These are phyloP conservation scores for Nephrocerus scutellatus DNA, from an alignment of 2,888 invertebrate genomes.

Conservation along the genomic window DNA sequence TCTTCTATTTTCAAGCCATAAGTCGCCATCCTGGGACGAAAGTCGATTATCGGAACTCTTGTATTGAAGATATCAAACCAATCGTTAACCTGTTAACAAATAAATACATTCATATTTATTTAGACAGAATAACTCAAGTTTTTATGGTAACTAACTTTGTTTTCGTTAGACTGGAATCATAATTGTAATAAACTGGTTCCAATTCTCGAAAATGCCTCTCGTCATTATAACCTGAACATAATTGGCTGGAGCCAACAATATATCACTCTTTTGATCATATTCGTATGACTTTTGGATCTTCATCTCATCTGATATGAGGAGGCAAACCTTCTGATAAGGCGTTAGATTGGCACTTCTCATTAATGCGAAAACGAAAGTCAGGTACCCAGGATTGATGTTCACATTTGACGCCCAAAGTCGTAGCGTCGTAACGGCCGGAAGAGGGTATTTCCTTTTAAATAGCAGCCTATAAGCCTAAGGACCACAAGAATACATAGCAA, in stretches of 20 bases:
- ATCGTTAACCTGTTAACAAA: conserved; percentile 17
- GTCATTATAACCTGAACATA: conserved; percentile 12
- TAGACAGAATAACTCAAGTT: too few relatives aligned
- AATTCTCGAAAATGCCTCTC: conserved; percentile 6
- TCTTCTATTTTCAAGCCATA: conserved; percentile 20
- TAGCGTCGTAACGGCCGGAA: conserved; percentile 3
- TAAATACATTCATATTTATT: conserved; percentile 7
- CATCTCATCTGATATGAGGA: conserved; percentile 12
- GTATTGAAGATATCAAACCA: conserved; percentile 28
- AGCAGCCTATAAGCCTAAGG: conserved; percentile 4
- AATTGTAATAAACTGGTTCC: conserved; percentile 7
- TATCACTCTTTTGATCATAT: conserved; percentile 12
- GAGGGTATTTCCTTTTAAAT: conserved; percentile 5
- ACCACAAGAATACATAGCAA: conserved; percentile 9
- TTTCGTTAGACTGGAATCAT: neutral
- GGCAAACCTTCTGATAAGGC: conserved; percentile 4
- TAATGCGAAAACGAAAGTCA: conserved; percentile 1
- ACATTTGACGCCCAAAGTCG: conserved; percentile 8
- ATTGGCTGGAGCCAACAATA: conserved; percentile 6
- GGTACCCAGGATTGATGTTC: conserved; percentile 4
- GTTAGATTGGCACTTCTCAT: conserved; percentile 1
- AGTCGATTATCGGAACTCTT: conserved; percentile 18
- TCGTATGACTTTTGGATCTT: conserved; percentile 10
- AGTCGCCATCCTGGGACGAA: conserved; percentile 19
- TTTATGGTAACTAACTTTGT: neutral